Evolutionary conservation across 2,797 vertebrate genomes (phyloP), one percentile per base, ranked within the genome.

Genomic region (Sebastes melanostomus): DNA sequence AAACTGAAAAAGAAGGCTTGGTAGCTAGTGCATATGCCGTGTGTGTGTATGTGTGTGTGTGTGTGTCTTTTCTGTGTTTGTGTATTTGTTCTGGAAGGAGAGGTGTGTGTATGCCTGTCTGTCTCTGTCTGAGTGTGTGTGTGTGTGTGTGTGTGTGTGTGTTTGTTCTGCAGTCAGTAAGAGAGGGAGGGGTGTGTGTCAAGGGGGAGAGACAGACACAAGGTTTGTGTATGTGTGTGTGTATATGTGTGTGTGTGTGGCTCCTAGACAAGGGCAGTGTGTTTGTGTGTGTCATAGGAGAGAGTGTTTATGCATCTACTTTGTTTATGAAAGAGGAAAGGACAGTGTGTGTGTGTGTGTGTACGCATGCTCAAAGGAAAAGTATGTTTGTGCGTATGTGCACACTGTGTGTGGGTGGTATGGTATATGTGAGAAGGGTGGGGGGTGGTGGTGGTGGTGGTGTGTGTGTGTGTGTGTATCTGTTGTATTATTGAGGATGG

Each of bases 261-360:
- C 83, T 91, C 75, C 80, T 80, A 87, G 89, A 93, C 91, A 94
- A 92, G 91, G 91, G 88, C 81, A 91, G 88, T 91, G 88, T 91
- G 89, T 90, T 81, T 89, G 86, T 88, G 86, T 91, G 91, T 93
- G 90, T 93, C 86, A 90, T 89, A 88, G 89, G 91, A 93, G 89
- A 88, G 86, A 91, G 90, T 94, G 94, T 95, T 95, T 95, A 94
- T 94, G 94, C 94, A 94, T 95, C 92, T 95, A 94, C 92, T 95
- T 95, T 96, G 94, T 96, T 95, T 96, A 95, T 94, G 92, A 95
- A 94, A 95, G 91, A 93, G 93, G 91, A 93, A 94, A 93, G 88
- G 87, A 92, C 86, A 72, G 75, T 88, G 87, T 90, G 89, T 94
- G 83, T 93, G 62, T 66, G 67, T 77, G 78, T 63, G 63, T 66